Conservation (phyloP, 2,888 invertebrate species). For the Volucella inanis region DNA sequence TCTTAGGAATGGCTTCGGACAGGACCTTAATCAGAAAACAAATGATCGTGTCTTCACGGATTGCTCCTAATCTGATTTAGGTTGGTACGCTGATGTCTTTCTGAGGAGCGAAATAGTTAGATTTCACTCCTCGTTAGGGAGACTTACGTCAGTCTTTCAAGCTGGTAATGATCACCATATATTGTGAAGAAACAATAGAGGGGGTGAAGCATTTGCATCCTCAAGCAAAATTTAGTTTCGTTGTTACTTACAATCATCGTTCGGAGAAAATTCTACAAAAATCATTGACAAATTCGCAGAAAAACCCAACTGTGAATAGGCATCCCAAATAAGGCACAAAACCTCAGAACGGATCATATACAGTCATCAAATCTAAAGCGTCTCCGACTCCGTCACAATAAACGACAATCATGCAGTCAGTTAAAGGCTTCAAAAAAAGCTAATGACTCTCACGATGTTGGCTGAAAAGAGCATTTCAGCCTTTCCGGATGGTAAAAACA, state of each 20-base stretch:
- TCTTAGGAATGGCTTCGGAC: too few species aligned
- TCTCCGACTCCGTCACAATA: slow-evolving; percentile 89
- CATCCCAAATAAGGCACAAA: slow-evolving; percentile 89
- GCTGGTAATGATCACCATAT: too few species aligned
- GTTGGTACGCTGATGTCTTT: too few species aligned
- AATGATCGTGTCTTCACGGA: too few species aligned
- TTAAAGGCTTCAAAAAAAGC: slow-evolving; percentile 94
- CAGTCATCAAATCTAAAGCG: slow-evolving; percentile 90
- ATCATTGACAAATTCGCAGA: slow-evolving; percentile 58
- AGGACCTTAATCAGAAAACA: too few species aligned
- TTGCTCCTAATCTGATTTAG: too few species aligned
- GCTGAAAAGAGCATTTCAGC: slow-evolving; percentile 96
- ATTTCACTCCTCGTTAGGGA: too few species aligned
- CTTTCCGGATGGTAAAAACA: slow-evolving; percentile 97
- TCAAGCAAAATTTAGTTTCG: slow-evolving; percentile 70
- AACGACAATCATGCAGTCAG: slow-evolving; percentile 94
- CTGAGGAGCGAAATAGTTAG: too few species aligned
- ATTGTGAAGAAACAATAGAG: too few species aligned
- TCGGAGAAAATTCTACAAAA: slow-evolving; percentile 63
- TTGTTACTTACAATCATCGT: slow-evolving; percentile 44
- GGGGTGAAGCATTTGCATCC: too few species aligned
- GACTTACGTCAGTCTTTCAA: too few species aligned
- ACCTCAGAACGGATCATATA: slow-evolving; percentile 91
- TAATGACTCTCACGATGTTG: slow-evolving; percentile 95
- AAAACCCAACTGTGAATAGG: slow-evolving; percentile 42